phyloP scores from a whole-genome alignment of 2,888 invertebrate species.

The Hemaris fuciformis region DNA sequence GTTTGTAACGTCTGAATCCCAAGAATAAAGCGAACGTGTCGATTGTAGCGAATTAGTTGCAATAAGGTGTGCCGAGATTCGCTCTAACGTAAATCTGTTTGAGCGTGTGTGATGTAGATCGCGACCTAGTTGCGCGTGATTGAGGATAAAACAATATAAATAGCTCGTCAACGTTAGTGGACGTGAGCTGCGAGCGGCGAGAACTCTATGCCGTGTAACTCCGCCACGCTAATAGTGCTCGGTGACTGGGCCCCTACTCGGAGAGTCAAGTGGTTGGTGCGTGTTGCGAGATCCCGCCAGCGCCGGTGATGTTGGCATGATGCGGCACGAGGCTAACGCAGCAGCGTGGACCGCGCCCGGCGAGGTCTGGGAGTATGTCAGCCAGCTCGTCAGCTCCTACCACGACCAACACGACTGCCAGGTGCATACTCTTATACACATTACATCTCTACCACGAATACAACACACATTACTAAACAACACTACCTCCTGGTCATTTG shows the following conservation, averaged over 20 bases:
- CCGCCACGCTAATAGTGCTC: constrained; percentile 35
- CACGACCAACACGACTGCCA: constrained; percentile 79
- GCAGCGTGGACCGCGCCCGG: constrained; percentile 79
- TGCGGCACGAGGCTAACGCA: constrained; percentile 72
- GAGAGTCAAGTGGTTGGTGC: constrained; percentile 29
- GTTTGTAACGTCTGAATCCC: constrained; percentile 28
- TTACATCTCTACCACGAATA: background rate
- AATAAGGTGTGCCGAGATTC: constrained; percentile 45
- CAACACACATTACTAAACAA: background rate
- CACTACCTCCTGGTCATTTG: background rate
- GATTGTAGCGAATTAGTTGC: constrained; percentile 47
- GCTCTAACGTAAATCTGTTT: constrained; percentile 54
- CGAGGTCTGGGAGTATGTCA: constrained; percentile 86
- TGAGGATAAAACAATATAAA: constrained; percentile 81
- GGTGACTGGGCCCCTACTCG: constrained; percentile 39
- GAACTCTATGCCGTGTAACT: constrained; percentile 37
- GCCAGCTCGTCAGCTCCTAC: constrained; percentile 83
- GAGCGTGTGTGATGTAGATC: constrained; percentile 71
- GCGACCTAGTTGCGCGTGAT: constrained; percentile 78
- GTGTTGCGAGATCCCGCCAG: constrained; percentile 25
- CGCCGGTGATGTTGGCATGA: constrained; percentile 63
- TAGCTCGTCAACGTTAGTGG: constrained; percentile 73
- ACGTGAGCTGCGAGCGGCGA: constrained; percentile 41
- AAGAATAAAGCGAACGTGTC: constrained; percentile 29
- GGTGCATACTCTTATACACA: constrained; percentile 39